Percentiles rank a stretch among this genome's conserved stretches.
Evolutionary conservation across 2,113 vertebrate species (phyloP).

Genomic region (Echinops telfairi): DNA sequence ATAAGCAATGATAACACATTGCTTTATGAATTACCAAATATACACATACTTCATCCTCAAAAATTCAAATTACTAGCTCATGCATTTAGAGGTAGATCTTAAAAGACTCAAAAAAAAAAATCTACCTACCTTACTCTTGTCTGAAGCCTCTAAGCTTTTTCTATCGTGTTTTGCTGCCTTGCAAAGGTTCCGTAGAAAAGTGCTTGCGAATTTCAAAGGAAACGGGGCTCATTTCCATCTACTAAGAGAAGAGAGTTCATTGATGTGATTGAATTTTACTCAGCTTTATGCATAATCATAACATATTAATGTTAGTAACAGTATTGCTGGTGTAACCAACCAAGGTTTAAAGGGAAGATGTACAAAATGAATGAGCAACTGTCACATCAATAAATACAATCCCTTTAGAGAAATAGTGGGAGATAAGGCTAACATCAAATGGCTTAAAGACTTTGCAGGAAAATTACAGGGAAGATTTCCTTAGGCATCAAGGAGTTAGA

Average conservation of each 20-base stretch:
- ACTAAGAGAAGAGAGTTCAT: not conserved
- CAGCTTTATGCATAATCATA: not conserved
- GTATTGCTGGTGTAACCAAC: not conserved
- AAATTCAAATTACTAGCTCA: not conserved
- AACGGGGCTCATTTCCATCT: not conserved
- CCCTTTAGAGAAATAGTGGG: conserved; percentile 19
- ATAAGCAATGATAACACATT: not conserved
- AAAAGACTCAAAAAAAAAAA: not conserved
- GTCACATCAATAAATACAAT: not conserved
- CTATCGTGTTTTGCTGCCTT: not conserved
- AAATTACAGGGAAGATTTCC: not conserved
- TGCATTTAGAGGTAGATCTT: not conserved
- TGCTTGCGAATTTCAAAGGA: not conserved
- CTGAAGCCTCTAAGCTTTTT: not conserved
- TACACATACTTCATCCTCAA: not conserved
- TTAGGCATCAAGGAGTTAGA: not conserved
- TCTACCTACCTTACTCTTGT: not conserved
- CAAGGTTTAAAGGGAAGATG: conserved; percentile 1
- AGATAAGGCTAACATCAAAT: not conserved
- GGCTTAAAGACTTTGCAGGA: not conserved
- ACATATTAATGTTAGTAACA: not conserved
- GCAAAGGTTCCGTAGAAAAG: not conserved
- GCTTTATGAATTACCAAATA: not conserved
- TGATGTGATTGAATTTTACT: not conserved
- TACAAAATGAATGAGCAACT: not conserved